Conservation (phyloP, 2,113 vertebrate species). For the Scopus umbretta region DNA sequence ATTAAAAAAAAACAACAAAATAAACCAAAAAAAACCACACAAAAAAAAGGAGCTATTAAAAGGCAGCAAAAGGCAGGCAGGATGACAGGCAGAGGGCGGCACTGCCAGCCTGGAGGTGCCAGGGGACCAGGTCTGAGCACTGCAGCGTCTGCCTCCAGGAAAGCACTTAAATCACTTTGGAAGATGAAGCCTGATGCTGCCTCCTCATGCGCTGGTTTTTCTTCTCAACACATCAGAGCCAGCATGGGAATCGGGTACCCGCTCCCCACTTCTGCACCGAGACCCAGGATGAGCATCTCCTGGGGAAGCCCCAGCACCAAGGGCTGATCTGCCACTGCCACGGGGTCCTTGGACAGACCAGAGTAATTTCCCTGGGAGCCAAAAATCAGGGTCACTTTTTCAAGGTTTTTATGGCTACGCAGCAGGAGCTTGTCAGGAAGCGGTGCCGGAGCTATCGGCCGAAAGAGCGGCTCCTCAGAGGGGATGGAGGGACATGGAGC, state of each 20-base stretch:
- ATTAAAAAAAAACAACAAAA: not conserved
- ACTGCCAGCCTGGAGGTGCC: not conserved
- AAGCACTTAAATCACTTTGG: not conserved
- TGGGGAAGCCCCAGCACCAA: not conserved
- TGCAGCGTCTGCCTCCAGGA: not conserved
- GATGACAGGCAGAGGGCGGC: not conserved
- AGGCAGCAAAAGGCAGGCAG: not conserved
- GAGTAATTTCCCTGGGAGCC: not conserved
- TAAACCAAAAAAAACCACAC: too few relatives aligned
- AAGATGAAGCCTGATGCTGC: not conserved
- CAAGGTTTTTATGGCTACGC: not conserved
- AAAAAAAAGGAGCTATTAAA: not conserved
- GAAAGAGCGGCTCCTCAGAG: not conserved
- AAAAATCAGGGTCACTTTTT: not conserved
- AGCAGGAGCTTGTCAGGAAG: not conserved
- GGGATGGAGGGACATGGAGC: not conserved
- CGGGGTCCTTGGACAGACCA: fast-evolving
- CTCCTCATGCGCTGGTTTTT: fast-evolving
- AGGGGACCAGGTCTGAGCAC: not conserved
- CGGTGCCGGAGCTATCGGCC: not conserved
- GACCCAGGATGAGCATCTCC: not conserved
- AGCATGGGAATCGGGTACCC: fast-evolving
- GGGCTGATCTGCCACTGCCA: not conserved
- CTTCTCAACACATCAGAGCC: not conserved
- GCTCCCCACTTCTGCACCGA: fast-evolving